These are phyloP conservation scores for Mystacides longicornis DNA, from an alignment of 2,888 invertebrate species.

Conservation along the genomic window DNA sequence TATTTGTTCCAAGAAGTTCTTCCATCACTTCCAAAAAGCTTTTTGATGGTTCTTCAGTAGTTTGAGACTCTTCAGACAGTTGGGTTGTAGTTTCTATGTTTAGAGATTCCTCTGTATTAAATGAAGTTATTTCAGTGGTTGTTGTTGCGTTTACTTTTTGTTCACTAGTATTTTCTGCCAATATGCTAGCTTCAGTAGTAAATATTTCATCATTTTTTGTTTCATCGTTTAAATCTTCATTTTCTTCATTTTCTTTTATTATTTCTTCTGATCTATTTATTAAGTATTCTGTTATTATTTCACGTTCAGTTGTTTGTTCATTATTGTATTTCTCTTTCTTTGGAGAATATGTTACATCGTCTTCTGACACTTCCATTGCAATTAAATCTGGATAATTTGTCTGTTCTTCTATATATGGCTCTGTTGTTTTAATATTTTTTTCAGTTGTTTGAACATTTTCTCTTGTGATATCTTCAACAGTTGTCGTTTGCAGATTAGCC, in stretches of 20 bases:
- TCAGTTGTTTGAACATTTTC: conserved; percentile 17
- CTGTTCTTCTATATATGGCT: conserved; percentile 27
- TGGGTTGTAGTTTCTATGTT: conserved; percentile 10
- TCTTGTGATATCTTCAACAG: conserved; percentile 31
- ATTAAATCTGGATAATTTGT: conserved; percentile 40
- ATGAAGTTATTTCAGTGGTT: conserved; percentile 6
- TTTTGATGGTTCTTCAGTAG: conserved; percentile 26
- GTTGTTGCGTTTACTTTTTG: conserved; percentile 9
- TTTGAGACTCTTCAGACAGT: conserved; percentile 31
- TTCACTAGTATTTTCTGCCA: conserved; percentile 20
- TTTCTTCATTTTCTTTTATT: conserved; percentile 38
- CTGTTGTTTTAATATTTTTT: conserved; percentile 1
- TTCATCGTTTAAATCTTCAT: conserved; percentile 30
- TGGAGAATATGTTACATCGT: conserved; percentile 28
- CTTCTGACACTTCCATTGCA: conserved; percentile 34
- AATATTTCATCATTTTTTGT: conserved; percentile 9
- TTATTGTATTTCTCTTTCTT: conserved; percentile 14
- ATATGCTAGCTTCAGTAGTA: conserved; percentile 6
- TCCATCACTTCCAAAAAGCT: conserved; percentile 13
- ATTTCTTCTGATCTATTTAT: conserved; percentile 36
- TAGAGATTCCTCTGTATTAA: conserved; percentile 11
- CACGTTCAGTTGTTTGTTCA: conserved; percentile 29
- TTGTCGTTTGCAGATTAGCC: conserved; percentile 26
- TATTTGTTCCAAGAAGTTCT: conserved; percentile 28
- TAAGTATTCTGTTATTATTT: conserved; percentile 27